Base-by-base conservation (phyloP, 2,888 invertebrate genomes). In the Clanis bilineata region DNA sequence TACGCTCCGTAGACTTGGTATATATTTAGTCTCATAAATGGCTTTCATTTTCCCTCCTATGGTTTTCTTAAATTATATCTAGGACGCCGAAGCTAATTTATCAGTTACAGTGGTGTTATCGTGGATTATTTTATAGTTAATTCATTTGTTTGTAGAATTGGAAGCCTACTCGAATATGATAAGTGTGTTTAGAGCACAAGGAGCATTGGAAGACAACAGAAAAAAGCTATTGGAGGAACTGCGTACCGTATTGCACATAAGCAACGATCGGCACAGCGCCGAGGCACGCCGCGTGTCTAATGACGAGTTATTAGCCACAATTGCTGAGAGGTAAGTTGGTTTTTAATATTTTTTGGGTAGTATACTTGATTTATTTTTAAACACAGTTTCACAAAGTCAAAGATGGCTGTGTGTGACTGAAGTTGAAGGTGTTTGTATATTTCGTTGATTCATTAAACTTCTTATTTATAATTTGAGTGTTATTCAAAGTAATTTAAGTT, bases 81-180 rank as follows among this genome's bases (percentile, higher is more conserved):
- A 69, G 71, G 70, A 71, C 65, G 67, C 77, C 68, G 67, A 63
- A 70, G 73, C 71, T 76, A 74, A 74, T 77, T 74, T 73, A 65
- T 65, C 64, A 60, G 68, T 64, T 66, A 69, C 57, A 66, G 57
- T 68, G 60, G 62, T 64, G 62, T 62, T 61, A 64, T 67, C 71
- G 68, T 65, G 54, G 43, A 64, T 62, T 68, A 69, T 71, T 68
- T 62, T 60, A 71, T 64, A 62, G 64, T 63, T 65, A 66, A 71
- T 76, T 80, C 73, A 68, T 82, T 82, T 86, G 79, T 78, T 93
- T 93, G 60, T 85, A 97, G 97, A 98, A 94, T 91, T 98, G 84
- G 97, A 98, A 92, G 97, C 98, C 69, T 98, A 98, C 93, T 95
- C 97, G 76, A 95, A 95, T 86, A 94, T 98, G 85, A 95, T 98